Conservation (phyloP, 2,888 invertebrate species). For the Nymphalis c-album region DNA sequence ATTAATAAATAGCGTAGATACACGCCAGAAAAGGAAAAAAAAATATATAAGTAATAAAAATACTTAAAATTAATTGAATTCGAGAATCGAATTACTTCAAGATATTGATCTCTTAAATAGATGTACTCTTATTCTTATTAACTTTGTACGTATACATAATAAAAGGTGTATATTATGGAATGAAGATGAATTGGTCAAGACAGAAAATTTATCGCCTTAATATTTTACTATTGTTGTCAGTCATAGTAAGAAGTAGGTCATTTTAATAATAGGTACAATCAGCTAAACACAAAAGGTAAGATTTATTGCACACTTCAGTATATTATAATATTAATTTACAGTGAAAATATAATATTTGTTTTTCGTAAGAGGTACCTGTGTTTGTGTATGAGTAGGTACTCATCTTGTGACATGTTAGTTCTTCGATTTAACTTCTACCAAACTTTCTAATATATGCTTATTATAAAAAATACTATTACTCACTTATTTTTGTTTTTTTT, state of each 20-base stretch:
- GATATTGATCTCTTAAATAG: no score
- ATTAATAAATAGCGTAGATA: no score
- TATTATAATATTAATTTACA: no score
- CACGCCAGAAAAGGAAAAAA: no score
- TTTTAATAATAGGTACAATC: neutral
- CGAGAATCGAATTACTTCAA: no score
- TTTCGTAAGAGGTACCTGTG: no score
- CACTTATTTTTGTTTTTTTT: neutral
- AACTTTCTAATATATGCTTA: neutral
- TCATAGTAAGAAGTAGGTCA: slow-evolving; percentile 6
- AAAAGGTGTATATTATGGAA: neutral
- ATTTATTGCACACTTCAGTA: neutral
- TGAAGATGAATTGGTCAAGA: neutral
- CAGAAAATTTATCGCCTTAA: slow-evolving; percentile 4
- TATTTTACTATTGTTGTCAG: slow-evolving; percentile 12
- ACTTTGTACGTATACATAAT: no score
- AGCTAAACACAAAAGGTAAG: neutral
- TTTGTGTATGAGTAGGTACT: no score
- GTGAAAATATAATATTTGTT: no score
- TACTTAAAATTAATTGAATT: neutral
- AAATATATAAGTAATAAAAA: neutral
- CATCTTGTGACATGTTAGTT: no score
- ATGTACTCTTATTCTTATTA: no score
- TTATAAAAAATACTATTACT: neutral
- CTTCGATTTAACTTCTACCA: no score